Base-by-base conservation (phyloP, 1,140 invertebrate genomes). In the Drosophila pectinifera region DNA sequence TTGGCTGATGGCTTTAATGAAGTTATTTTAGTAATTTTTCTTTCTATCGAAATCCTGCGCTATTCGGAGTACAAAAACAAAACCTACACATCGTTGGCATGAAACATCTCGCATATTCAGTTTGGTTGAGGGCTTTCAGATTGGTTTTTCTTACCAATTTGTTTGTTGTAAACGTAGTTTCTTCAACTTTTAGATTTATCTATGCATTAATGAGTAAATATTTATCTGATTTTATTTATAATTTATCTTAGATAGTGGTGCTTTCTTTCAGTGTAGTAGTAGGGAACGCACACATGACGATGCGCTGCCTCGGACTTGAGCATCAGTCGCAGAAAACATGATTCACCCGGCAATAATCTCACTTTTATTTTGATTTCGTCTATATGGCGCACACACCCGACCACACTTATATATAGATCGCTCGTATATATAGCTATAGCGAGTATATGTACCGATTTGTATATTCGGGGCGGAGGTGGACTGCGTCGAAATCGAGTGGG, bases 291-390 rank as follows among this genome's bases (percentile, higher is more conserved):
- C 70, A 74, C 63, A 80, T 77, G 80, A 84, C 63, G 81, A 78
- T 81, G 79, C 67, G 55, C 54, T 61, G 59, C 53, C 64, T 46
- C 53, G 26, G 51, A 36, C 34, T 56, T 34, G 61, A 67, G 58
- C 63, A 39, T 16, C 56, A 46, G 58, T 49, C 57, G 38, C 67
- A 26, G 28, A 22, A 31, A 51, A 75, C 55, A 53, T 90, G 86
- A 90, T 76, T 90, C 86, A 90, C 77, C 63, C 84, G 67, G 80
- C 77, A 89, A 89, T 83, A 89, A 89, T 90, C 79, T 90, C 73
- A 83, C 86, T 90, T 90, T 90, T 86, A 82, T 90, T 90, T 86
- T 81, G 81, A 86, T 84, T 89, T 89, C 74, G 59, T 86, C 67
- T 72, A 81, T 69, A 77, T 64, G 61, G 53, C 48, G 41, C 67